Base-by-base conservation (phyloP, 1,140 invertebrate genomes). In the Uloborus diversus region DNA sequence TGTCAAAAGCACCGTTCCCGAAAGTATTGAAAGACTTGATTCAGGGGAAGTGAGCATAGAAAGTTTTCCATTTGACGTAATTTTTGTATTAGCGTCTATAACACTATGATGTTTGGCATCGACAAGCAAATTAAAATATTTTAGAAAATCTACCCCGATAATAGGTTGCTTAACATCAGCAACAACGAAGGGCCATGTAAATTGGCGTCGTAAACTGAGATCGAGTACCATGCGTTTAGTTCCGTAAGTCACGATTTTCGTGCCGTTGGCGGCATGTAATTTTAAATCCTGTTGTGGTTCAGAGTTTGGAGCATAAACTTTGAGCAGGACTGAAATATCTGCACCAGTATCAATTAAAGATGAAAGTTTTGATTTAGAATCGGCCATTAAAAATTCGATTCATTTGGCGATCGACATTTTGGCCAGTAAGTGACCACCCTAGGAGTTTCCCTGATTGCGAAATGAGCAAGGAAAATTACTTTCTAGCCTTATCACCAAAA, bases 251-350 rank as follows among this genome's bases (percentile, higher is more conserved):
- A 4, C 3, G n/a, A 81, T 71, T 66, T 51, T 30, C 14, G 64
- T 70, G 9, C 59, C 32, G 23, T 81, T 81, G 9, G 81, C 78
- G 3, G 79, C 78, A n/a, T n/a, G n/a, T n/a, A n/a, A n/a, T n/a
- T n/a, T n/a, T 0, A 73, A 28, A 1, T 30, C 17, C 13, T 47
- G 23, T 25, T 32, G 17, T 35, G 11, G 4, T 4, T 14, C 0
- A 13, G 13, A 49, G 9, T 59, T 1, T 14, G n/a, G 32, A 11
- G 57, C 2, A 28, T 28, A 33, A 9, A 5, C 0, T 0, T 25
- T 61, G 0, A 57, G 70, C 4, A 81, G 5, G 1, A 78, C 64
- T 2, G 28, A 80, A 17, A 81, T 47, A 1, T 62, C 65, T 2
- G 49, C 11, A 51, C 79, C 37, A 0, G 80, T 80, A 9, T 71